These are phyloP conservation scores for Hystrix cristata DNA, from an alignment of 2,113 vertebrate genomes.

Conservation along the genomic window DNA sequence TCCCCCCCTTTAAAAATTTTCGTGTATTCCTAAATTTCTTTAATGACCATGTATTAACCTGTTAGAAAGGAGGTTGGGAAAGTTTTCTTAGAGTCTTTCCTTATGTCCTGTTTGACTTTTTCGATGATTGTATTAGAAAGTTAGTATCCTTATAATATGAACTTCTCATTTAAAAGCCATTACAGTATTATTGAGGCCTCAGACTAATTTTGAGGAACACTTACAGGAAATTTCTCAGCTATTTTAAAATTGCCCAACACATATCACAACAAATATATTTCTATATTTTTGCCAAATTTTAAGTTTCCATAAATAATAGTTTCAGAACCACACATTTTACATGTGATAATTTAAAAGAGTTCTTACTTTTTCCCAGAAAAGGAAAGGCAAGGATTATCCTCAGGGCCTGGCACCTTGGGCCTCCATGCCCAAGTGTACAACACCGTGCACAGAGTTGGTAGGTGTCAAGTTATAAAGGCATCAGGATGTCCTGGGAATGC, in stretches of 20 bases:
- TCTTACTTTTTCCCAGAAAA: neutral
- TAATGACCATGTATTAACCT: neutral
- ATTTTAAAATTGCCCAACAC: conserved; percentile 37
- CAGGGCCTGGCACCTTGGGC: neutral
- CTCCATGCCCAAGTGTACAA: neutral
- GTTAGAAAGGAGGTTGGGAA: neutral
- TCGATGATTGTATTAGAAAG: neutral
- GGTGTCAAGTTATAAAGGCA: neutral
- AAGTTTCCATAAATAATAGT: conserved; percentile 34
- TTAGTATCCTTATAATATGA: neutral
- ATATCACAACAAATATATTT: neutral
- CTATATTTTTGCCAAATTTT: conserved; percentile 13
- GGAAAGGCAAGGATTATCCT: neutral
- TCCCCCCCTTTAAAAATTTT: neutral
- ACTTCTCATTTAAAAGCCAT: neutral
- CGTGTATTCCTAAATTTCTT: conserved; percentile 19
- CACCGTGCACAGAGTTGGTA: neutral
- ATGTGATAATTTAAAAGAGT: neutral
- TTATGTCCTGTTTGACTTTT: neutral
- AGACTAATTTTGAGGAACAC: conserved; percentile 6
- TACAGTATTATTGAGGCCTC: neutral
- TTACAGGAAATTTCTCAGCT: neutral
- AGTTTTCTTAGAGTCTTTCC: neutral
- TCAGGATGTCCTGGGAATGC: neutral
- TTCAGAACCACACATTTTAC: neutral